Percentiles rank a stretch among this genome's conserved stretches.
Conservation (phyloP, 1,140 invertebrate species). For the Papilio dardanus region DNA sequence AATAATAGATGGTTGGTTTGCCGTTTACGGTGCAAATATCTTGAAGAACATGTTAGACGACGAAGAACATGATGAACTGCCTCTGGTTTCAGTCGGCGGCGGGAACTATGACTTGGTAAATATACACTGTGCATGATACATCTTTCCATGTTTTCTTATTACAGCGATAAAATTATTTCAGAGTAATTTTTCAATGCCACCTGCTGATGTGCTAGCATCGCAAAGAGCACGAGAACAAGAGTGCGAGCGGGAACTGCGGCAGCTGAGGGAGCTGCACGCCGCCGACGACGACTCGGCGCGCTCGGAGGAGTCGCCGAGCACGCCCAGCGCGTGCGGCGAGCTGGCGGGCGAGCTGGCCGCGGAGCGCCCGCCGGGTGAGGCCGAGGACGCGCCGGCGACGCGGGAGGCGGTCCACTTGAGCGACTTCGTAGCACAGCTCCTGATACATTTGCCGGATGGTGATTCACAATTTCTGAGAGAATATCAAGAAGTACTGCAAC, state of each 20-base stretch:
- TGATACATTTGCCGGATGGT: slow-evolving; percentile 15
- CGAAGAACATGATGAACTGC: slow-evolving; percentile 52
- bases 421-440: slow-evolving; percentile 25
- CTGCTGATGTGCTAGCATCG: slow-evolving; percentile 50
- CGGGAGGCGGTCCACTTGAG: slow-evolving; percentile 13
- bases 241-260: slow-evolving; percentile 46
- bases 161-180: slow-evolving; percentile 20
- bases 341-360: slow-evolving; percentile 48
- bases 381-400: slow-evolving; percentile 35
- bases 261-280: slow-evolving; percentile 39
- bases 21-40: neutral
- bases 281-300: neutral
- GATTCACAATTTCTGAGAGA: slow-evolving; percentile 37
- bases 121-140: neutral
- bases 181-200: slow-evolving; percentile 50
- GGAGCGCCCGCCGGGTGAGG: too few relatives aligned
- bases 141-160: neutral
- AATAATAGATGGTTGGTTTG: neutral
- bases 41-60: slow-evolving; percentile 42
- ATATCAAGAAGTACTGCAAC: slow-evolving; percentile 38
- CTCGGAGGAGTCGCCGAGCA: neutral
- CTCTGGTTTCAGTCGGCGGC: slow-evolving; percentile 43
- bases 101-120: slow-evolving; percentile 38
- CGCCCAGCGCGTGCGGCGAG: slow-evolving; percentile 43
- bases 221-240: slow-evolving; percentile 51